Conservation (phyloP, 2,797 vertebrate species). For the Lophotriccus pileatus region DNA sequence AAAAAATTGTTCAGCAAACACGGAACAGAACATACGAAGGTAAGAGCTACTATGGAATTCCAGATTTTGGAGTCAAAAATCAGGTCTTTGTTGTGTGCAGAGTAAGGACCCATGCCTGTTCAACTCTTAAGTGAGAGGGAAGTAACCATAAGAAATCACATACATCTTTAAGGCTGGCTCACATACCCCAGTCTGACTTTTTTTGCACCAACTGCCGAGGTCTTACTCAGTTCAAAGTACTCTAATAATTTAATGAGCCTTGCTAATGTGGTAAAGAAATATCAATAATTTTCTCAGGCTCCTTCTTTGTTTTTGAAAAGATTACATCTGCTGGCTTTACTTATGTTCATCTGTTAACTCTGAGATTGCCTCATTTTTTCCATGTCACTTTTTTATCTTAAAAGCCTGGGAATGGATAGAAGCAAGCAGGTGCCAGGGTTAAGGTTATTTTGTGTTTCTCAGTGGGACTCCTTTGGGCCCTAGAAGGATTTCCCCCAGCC, state of each 20-base stretch:
- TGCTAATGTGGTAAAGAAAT: neutral
- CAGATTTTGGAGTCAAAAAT: neutral
- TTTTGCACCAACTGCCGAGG: neutral
- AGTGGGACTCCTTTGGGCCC: neutral
- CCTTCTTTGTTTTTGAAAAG: constrained; percentile 46
- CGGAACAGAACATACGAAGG: constrained; percentile 97
- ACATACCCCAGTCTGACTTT: neutral
- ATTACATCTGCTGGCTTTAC: neutral
- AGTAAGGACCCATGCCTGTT: neutral
- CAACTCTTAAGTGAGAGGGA: neutral
- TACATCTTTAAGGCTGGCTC: neutral
- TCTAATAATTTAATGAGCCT: neutral
- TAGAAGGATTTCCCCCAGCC: neutral
- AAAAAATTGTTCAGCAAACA: constrained; percentile 87
- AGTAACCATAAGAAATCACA: neutral
- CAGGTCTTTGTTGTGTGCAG: neutral
- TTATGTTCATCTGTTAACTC: constrained; percentile 4
- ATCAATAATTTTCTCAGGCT: constrained; percentile 42
- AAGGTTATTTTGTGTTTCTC: neutral
- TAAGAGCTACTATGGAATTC: constrained; percentile 59
- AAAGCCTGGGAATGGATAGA: constrained; percentile 40
- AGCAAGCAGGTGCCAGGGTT: constrained; percentile 18
- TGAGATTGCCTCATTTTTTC: constrained; percentile 47
- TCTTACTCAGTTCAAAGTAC: neutral
- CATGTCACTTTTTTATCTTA: constrained; percentile 39